Base-by-base conservation (phyloP, 2,888 invertebrate species). In the Drosophila robusta region DNA sequence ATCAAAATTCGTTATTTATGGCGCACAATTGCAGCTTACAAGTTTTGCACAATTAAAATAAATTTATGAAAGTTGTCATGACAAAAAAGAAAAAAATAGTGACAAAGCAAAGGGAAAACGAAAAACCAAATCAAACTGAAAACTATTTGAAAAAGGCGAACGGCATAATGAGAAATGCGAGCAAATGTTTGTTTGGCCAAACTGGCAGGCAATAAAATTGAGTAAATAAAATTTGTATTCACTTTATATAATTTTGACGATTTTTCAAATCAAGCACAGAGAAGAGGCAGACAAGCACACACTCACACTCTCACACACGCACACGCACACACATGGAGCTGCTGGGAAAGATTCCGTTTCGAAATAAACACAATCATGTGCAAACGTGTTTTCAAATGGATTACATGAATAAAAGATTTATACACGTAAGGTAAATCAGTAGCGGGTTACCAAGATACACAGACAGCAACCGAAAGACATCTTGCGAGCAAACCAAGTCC, bases 331-430 rank as follows among this genome's bases (percentile, higher is more conserved):
- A 49, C 14, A 46, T n/a, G 18, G 3, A 16, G 11, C 60, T 65
- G 68, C 16, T 45, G 58, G 55, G 55, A 73, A 69, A 78, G 82
- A 78, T 84, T 81, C 69, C 65, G 73, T 85, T 78, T 74, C 80
- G 84, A 85, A 81, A 83, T 87, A 80, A 78, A 85, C 85, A 86
- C 81, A 85, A 86, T 89, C 85, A 89, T 89, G 89, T 86, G 85
- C 87, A 87, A 86, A 89, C 85, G 89, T 86, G 85, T 86, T 87
- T 84, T 75, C 89, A 86, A 86, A 86, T 86, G 85, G 85, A 86
- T 86, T 86, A 86, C 89, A 86, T 86, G 89, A 86, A 86, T 86
- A 86, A 86, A 86, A 86, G 89, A 86, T 86, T 86, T 86, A 87
- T 87, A 75, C 89, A 86, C 81, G 87, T 89, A 72, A 80, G 87